Evolutionary conservation across 1,140 invertebrate genomes (phyloP), one percentile per base, ranked within the genome.

Genomic region (Sitobion miscanthi): DNA sequence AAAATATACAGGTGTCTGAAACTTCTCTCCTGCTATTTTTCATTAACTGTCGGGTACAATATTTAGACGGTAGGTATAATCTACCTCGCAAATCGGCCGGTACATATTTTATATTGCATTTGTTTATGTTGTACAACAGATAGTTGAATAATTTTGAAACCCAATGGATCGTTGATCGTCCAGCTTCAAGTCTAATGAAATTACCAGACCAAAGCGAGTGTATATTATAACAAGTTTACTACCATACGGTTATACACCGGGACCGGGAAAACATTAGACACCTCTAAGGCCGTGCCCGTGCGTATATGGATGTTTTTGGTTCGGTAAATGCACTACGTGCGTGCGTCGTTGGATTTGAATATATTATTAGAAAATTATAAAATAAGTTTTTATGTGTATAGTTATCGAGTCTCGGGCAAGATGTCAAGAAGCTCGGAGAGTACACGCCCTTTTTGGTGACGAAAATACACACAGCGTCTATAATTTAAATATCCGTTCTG

Each of bases 401-500:
- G 87, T 54, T 88, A 88, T 88, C 49, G 87, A 35, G 87, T 54
- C n/a, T 38, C 21, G 87, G 87, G 87, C 87, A 88, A 88, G 25
- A 88, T 88, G 87, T 88, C 87, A 88, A 88, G 47, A 88, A 49
- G 47, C 1, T 35, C 21, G 21, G 38, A 85, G 38, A 85, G 87
- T 88, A 49, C 87, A 88, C 87, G 87, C 87, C 87, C 87, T 88
- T 54, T 88, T 88, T 4, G 49, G 87, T 38, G 87, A 88, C 87
- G 9, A 88, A 88, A 88, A 88, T 88, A 88, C 87, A 54, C 49
- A 54, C 47, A 52, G 87, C n/a, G 87, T 88, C n/a, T 54, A 54
- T 54, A 88, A 88, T 88, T 88, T 88, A 88, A 88, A 54, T 88
- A 88, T 88, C 47, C 87, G 47, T 88, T 88, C 87, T 49, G n/a